Conservation (phyloP, 1,140 invertebrate genomes). For the Stegodyphus dumicola region DNA sequence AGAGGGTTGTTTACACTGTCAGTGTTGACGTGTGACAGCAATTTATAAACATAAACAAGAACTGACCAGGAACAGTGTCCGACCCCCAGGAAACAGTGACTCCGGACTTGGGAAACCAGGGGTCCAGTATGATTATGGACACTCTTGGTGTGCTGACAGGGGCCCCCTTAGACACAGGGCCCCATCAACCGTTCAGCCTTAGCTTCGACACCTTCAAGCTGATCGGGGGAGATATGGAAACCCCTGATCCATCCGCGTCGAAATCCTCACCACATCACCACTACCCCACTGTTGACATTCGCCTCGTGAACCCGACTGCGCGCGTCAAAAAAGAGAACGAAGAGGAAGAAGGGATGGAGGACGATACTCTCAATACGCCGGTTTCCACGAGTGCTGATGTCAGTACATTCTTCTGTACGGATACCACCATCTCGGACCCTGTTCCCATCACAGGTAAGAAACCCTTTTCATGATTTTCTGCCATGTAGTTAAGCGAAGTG, state of each 20-base stretch:
- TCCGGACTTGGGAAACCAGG: not conserved
- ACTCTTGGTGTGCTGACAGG: slow-evolving; percentile 26
- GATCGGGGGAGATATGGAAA: slow-evolving; percentile 13
- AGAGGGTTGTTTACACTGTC: not conserved
- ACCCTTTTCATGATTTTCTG: not conserved
- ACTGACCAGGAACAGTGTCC: slow-evolving; percentile 27
- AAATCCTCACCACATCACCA: not conserved
- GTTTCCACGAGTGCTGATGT: slow-evolving; percentile 59
- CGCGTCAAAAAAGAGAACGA: slow-evolving; percentile 35
- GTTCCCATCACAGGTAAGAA: slow-evolving; percentile 63
- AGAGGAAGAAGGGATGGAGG: slow-evolving; percentile 15
- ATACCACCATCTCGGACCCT: slow-evolving; percentile 61
- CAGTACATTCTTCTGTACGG: slow-evolving; percentile 60
- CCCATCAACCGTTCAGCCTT: slow-evolving; percentile 39
- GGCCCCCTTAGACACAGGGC: slow-evolving; percentile 31
- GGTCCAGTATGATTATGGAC: slow-evolving; percentile 60
- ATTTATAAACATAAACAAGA: not conserved
- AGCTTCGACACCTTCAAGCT: slow-evolving; percentile 56
- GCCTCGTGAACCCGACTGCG: slow-evolving; percentile 32
- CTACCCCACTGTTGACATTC: slow-evolving; percentile 55
- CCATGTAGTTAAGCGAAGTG: not conserved
- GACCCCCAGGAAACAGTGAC: slow-evolving; percentile 12
- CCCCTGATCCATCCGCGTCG: not conserved
- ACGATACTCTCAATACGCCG: slow-evolving; percentile 62
- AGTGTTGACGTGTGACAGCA: not conserved